Percentiles rank a stretch among this genome's conserved stretches.
These are phyloP conservation scores for Passer domesticus DNA, from an alignment of 2,113 vertebrate genomes.

Conservation along the genomic window DNA sequence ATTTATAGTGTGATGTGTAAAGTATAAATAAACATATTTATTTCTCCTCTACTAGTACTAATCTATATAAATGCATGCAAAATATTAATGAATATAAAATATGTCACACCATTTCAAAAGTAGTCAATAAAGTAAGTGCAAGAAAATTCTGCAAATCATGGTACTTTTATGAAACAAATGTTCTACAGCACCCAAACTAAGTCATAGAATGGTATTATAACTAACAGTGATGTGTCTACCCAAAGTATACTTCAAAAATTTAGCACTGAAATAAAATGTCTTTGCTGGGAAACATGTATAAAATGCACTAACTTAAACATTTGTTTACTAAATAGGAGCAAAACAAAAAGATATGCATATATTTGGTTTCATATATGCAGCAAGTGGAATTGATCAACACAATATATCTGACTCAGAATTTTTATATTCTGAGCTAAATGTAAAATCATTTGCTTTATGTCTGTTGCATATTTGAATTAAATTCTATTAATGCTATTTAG, in stretches of 20 bases:
- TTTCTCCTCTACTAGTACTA: not conserved
- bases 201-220: not conserved
- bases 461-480: not conserved
- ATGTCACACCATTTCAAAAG: not conserved
- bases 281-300: not conserved
- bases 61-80: not conserved
- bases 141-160: not conserved
- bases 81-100: constrained; percentile 19
- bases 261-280: not conserved
- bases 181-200: not conserved
- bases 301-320: not conserved
- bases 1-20: not conserved
- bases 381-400: not conserved
- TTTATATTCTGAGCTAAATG: not conserved
- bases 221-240: not conserved
- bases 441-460: not conserved
- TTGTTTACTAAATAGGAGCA: not conserved
- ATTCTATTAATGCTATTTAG: not conserved
- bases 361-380: not conserved
- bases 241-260: not conserved
- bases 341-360: not conserved
- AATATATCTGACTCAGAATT: not conserved
- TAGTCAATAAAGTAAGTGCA: constrained; percentile 3
- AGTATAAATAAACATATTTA: not conserved
- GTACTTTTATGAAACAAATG: not conserved